Evolutionary conservation across 2,888 invertebrate genomes (phyloP).

Genomic region (Bombylius major): DNA sequence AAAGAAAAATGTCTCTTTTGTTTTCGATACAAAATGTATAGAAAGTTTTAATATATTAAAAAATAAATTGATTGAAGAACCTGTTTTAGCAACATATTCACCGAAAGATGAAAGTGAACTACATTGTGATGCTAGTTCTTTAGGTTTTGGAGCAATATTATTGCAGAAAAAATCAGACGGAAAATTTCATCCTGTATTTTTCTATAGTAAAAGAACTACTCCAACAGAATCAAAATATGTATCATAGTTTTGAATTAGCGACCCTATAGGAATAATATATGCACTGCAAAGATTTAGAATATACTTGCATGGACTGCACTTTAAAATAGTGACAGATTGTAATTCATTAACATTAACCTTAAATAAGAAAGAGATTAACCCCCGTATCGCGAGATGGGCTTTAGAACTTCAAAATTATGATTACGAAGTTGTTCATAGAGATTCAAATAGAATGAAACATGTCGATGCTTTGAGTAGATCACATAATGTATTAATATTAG

Average conservation of each 20-base stretch:
- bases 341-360: conserved; percentile 6
- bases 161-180: too few relatives aligned
- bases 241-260: not conserved
- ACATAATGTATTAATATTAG: conserved; percentile 5
- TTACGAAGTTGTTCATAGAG: conserved; percentile 18
- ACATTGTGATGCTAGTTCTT: conserved; percentile 19
- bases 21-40: conserved; percentile 2
- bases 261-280: not conserved
- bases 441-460: conserved; percentile 17
- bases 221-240: conserved; percentile 10
- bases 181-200: too few relatives aligned
- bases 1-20: not conserved
- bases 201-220: too few relatives aligned
- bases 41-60: not conserved
- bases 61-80: too few relatives aligned
- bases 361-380: conserved; percentile 8
- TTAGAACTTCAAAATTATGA: conserved; percentile 9
- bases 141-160: conserved; percentile 18
- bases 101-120: conserved; percentile 18
- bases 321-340: conserved; percentile 6
- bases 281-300: too few relatives aligned
- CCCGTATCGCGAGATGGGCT: conserved; percentile 4
- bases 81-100: too few relatives aligned
- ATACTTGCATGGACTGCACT: conserved; percentile 5
- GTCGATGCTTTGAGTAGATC: conserved; percentile 19